Evolutionary conservation across 2,797 vertebrate genomes (phyloP).

Genomic region (Pyrrhura leucotis): DNA sequence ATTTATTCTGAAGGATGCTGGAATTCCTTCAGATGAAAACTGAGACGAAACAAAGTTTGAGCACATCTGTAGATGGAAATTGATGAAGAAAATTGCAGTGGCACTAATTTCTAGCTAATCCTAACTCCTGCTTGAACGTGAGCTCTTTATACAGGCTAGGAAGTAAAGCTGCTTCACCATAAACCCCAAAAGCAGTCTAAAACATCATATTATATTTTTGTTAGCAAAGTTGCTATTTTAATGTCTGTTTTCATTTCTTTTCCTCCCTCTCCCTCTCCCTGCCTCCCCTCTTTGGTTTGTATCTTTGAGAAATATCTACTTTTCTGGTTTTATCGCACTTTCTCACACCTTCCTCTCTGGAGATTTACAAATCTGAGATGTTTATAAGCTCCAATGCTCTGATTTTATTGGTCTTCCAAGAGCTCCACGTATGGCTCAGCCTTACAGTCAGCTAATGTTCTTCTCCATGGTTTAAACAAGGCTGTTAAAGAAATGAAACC

Average conservation of each 20-base stretch:
- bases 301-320: slow-evolving; percentile 21
- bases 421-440: not conserved
- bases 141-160: not conserved
- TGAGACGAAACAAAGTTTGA: not conserved
- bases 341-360: slow-evolving; percentile 25
- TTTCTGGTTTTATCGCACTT: not conserved
- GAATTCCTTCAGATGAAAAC: not conserved
- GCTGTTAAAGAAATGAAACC: not conserved
- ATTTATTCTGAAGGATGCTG: not conserved
- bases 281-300: not conserved
- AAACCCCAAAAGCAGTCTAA: not conserved
- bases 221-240: not conserved
- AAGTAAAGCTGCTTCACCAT: not conserved
- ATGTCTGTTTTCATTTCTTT: not conserved
- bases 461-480: slow-evolving; percentile 24
- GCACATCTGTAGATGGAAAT: not conserved
- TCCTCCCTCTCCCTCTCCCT: rapidly evolving
- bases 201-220: not conserved
- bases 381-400: slow-evolving; percentile 9
- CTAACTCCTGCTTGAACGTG: not conserved
- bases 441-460: not conserved
- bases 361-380: slow-evolving; percentile 30
- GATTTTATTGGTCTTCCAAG: slow-evolving; percentile 31
- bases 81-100: not conserved
- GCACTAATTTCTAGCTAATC: not conserved